Base-by-base conservation (phyloP, 2,797 vertebrate species). In the Sebastes vulpes region DNA sequence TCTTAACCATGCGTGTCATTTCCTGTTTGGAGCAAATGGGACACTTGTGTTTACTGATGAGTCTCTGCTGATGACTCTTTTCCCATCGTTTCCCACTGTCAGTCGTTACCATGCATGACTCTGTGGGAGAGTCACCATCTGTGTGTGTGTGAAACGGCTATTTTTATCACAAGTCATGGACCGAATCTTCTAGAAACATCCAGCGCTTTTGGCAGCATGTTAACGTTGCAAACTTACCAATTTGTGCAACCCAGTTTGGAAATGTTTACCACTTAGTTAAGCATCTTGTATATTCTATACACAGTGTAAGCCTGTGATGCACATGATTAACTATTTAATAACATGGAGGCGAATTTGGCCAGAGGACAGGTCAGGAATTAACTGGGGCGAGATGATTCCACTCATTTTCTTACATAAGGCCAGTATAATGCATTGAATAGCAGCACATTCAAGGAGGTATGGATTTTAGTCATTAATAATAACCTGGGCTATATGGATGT, bases 1-100 rank as follows among this genome's bases (percentile, higher is more conserved):
- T 31, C 66, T 26, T 21, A 2, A 46, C 38, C 61, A 28, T 25
- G n/a, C 23, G 25, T 72, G 74, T 82, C 68, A 77, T 84, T 90
- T 94, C 92, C 92, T 94, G 88, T 92, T 86, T 88, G 75, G 65
- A 73, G 48, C 65, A 82, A 85, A 81, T 57, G 7, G 75, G 58
- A 52, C 59, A 7, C 50, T 81, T 14, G 53, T 89, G 89, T 93
- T 91, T 92, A 92, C 85, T 78, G 89, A 86, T 66, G 79, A 79
- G 67, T 75, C 71, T 77, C 73, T 79, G 66, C 79, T 91, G 86
- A 90, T 89, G 84, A 82, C 65, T 75, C 14, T 85, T 88, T 90
- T 91, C 86, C 84, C 85, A 78, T 87, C 53, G 10, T 80, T 79
- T 58, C 65, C 65, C 77, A 54, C 61, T 68, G 54, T 67, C 48